phyloP scores from a whole-genome alignment of 2,113 vertebrate species.

The Sula dactylatra region DNA sequence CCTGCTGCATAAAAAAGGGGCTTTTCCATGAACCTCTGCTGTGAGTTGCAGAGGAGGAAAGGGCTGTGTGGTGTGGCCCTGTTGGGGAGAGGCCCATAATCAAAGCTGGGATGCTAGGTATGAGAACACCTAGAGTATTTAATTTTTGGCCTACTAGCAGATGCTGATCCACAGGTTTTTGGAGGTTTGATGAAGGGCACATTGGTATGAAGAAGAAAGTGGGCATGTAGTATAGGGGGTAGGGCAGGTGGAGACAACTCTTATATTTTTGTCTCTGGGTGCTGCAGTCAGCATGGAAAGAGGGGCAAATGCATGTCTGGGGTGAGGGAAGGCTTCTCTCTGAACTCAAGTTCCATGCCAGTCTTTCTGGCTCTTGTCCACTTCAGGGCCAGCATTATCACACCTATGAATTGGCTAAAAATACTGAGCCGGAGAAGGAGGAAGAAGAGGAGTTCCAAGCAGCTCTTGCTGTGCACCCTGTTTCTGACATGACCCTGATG shows the following conservation, averaged over 20 bases:
- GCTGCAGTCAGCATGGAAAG: neutral
- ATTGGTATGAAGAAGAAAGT: neutral
- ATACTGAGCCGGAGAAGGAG: conserved; percentile 87
- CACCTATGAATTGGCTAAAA: conserved; percentile 91
- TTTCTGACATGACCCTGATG: conserved; percentile 89
- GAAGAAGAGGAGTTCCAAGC: conserved; percentile 83
- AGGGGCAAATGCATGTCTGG: neutral
- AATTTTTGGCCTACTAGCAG: neutral
- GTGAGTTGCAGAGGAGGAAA: neutral
- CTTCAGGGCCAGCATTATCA: conserved; percentile 86
- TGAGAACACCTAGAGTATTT: neutral
- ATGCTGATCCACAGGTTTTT: neutral
- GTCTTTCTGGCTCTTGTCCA: neutral
- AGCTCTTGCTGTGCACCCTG: conserved; percentile 87
- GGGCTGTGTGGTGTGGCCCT: neutral
- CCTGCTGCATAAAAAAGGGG: neutral
- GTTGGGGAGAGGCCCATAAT: neutral
- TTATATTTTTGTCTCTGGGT: fast-evolving
- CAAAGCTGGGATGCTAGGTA: neutral
- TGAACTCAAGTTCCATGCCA: neutral
- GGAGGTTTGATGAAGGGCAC: neutral
- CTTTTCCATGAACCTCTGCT: neutral
- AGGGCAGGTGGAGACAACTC: neutral
- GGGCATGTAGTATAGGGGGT: too few species aligned
- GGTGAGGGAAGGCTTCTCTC: neutral